Conservation (phyloP, 2,113 vertebrate species). For the Notechis scutatus region DNA sequence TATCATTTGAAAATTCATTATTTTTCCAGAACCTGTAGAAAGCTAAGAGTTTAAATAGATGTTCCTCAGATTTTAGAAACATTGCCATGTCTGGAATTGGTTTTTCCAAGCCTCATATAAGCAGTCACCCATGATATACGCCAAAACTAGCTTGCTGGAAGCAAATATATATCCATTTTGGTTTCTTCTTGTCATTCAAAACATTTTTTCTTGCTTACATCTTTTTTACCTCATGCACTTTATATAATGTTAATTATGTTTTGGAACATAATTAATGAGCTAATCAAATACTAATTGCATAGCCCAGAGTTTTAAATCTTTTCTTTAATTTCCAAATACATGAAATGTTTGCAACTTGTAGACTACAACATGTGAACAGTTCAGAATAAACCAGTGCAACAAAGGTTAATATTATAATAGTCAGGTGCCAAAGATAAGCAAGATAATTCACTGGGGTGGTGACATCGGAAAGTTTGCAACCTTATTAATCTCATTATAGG, state of each 20-base stretch:
- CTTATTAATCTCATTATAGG: neutral
- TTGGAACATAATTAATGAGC: neutral
- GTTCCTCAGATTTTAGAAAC: slow-evolving; percentile 19
- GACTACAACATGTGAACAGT: neutral
- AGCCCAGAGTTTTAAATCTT: neutral
- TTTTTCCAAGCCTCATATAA: neutral
- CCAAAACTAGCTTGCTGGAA: neutral
- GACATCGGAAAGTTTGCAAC: neutral
- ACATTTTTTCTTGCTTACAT: neutral
- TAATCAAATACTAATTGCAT: neutral
- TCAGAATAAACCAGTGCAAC: neutral
- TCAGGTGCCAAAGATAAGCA: neutral
- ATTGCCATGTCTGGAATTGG: slow-evolving; percentile 10
- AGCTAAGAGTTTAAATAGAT: slow-evolving; percentile 13
- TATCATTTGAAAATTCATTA: slow-evolving; percentile 6
- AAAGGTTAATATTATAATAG: neutral
- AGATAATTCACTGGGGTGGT: neutral
- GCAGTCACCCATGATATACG: neutral
- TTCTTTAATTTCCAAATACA: neutral
- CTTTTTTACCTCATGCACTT: too few relatives aligned
- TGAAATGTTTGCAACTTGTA: neutral
- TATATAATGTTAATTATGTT: neutral
- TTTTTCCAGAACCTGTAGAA: slow-evolving; percentile 19
- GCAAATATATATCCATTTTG: neutral
- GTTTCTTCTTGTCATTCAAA: neutral